Conservation (phyloP, 2,113 vertebrate genomes). For the Centropus bengalensis region DNA sequence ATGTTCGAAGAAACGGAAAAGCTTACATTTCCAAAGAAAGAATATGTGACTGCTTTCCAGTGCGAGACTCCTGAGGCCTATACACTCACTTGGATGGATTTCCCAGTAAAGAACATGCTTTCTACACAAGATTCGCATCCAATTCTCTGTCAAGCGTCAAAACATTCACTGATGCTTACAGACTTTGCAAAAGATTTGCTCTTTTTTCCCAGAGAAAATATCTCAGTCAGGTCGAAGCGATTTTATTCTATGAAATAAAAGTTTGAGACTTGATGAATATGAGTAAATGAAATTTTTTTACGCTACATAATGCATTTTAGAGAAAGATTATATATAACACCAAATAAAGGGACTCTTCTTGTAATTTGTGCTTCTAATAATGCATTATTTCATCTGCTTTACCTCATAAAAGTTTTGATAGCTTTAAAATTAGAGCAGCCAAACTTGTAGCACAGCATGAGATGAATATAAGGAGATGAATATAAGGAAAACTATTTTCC, state of each 20-base stretch:
- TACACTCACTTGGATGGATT: neutral
- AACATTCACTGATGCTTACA: neutral
- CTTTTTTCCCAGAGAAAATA: neutral
- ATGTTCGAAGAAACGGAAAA: neutral
- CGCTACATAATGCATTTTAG: conserved; percentile 1
- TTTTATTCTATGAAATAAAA: conserved; percentile 28
- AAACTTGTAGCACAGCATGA: conserved; percentile 44
- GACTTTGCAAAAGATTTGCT: neutral
- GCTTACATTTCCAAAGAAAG: neutral
- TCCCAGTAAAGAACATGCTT: neutral
- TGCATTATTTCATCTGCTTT: conserved; percentile 37
- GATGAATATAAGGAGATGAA: conserved; percentile 57
- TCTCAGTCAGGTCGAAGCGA: conserved; percentile 12
- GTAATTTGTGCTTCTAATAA: conserved; percentile 39
- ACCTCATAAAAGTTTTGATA: conserved; percentile 55
- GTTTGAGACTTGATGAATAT: conserved; percentile 10
- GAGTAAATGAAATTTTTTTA: neutral
- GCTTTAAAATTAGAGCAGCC: conserved; percentile 58
- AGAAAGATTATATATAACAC: conserved; percentile 41
- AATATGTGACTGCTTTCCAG: neutral
- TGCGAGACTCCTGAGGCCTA: neutral
- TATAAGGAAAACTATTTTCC: conserved; percentile 55
- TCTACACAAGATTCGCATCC: neutral
- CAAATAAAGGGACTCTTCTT: conserved; percentile 33
- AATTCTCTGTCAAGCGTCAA: neutral